Evolutionary conservation across 2,888 invertebrate genomes (phyloP).

Genomic region (Meiosimyza platycephala): DNA sequence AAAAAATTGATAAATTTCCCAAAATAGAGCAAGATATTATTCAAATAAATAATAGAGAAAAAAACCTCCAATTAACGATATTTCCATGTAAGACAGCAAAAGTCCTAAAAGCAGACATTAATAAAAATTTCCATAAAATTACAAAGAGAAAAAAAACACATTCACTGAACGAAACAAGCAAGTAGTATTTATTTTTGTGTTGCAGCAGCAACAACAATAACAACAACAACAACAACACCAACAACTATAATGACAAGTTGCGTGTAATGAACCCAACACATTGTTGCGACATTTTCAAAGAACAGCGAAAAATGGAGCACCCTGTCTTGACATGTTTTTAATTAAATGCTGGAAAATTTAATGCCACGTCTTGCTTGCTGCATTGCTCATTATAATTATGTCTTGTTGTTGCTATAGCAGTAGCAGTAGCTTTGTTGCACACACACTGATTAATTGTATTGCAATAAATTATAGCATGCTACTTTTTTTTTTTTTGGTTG

Average conservation of each 20-base stretch:
- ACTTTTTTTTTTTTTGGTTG: slow-evolving; percentile 3
- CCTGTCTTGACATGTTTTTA: slow-evolving; percentile 59
- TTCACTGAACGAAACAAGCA: slow-evolving; percentile 6
- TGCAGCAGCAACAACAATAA: not conserved
- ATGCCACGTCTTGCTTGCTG: slow-evolving; percentile 47
- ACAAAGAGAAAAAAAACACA: slow-evolving; percentile 12
- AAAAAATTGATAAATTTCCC: too few relatives aligned
- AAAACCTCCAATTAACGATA: too few relatives aligned
- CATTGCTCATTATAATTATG: slow-evolving; percentile 42
- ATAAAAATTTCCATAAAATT: slow-evolving; percentile 30
- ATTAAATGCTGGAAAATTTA: slow-evolving; percentile 62
- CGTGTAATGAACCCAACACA: slow-evolving; percentile 37
- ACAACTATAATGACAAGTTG: slow-evolving; percentile 53
- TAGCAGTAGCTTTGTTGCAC: slow-evolving; percentile 26
- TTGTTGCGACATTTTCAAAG: slow-evolving; percentile 32
- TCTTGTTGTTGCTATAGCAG: slow-evolving; percentile 8
- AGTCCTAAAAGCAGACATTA: slow-evolving; percentile 33
- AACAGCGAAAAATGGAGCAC: slow-evolving; percentile 15
- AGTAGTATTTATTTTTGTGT: not conserved
- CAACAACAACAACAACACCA: slow-evolving; percentile 8
- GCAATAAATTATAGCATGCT: slow-evolving; percentile 45
- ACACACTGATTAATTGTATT: slow-evolving; percentile 49
- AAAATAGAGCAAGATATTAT: too few relatives aligned
- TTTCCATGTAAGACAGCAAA: slow-evolving; percentile 44
- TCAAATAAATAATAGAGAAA: too few relatives aligned